Evolutionary conservation across 2,888 invertebrate genomes (phyloP), one percentile per base, ranked within the genome.

Genomic region (Zonitis immaculata): DNA sequence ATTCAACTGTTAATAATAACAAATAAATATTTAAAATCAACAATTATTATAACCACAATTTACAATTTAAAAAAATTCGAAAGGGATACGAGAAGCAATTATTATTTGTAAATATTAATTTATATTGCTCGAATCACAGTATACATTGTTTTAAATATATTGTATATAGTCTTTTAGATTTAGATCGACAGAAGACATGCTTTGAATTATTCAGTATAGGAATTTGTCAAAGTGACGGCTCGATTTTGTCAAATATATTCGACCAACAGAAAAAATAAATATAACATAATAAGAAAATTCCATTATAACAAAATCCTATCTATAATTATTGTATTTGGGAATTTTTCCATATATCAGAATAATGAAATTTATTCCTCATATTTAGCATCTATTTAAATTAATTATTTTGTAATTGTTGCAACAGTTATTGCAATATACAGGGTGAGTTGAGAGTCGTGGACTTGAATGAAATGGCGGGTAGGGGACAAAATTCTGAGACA

Each of bases 231-330:
- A 39, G 39, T 39, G 39, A 39, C 20, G 39, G 39, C 39, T 20
- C 39, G 39, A 39, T 39, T 11, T 20, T 20, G 20, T 51, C 49
- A 47, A 46, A 49, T 35, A n/a, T n/a, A 35, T 35, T 35, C 35
- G 35, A 35, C 16, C 8, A 9, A 35, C 9, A 16, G 9, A 9
- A 2, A 11, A 9, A 18, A 18, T 9, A 8, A 18, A 35, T 1
- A 35, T 27, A 27, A 6, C 25, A 14, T 2, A 35, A 16, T 2
- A 9, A 14, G 16, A 16, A 22, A 22, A 22, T 22, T 22, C 22
- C 22, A 22, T n/a, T n/a, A 22, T 22, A 22, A 22, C 22, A 22
- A 22, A 22, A n/a, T n/a, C n/a, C n/a, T n/a, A n/a, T n/a, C n/a
- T n/a, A n/a, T n/a, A n/a, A n/a, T n/a, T n/a, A n/a, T n/a, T n/a